Percentiles rank a stretch among this genome's conserved stretches.
These are phyloP conservation scores for Auanema sp. DNA, from an alignment of 2,888 invertebrate genomes.

Conservation along the genomic window DNA sequence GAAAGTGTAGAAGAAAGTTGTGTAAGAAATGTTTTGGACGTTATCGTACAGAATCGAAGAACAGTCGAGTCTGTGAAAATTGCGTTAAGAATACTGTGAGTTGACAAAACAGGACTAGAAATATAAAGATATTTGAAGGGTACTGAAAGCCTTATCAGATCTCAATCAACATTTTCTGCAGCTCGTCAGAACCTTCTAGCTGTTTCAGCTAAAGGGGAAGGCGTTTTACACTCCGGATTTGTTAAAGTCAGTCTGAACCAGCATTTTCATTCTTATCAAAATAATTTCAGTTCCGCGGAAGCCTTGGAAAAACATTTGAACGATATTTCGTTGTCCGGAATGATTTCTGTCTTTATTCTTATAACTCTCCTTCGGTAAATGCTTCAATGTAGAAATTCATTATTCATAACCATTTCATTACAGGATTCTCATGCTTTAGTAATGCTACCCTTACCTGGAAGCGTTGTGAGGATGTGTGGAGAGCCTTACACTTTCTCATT, in stretches of 20 bases:
- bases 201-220: constrained; percentile 28
- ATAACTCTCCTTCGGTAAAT: constrained; percentile 47
- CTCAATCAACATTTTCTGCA: constrained; percentile 27
- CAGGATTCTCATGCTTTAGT: constrained; percentile 56
- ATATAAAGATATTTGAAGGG: constrained; percentile 7
- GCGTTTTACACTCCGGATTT: constrained; percentile 34
- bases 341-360: constrained; percentile 63
- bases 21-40: constrained; percentile 62
- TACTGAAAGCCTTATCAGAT: constrained; percentile 29
- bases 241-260: constrained; percentile 25
- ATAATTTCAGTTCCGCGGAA: constrained; percentile 46
- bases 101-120: constrained; percentile 1
- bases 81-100: constrained; percentile 45
- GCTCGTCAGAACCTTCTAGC: constrained; percentile 32
- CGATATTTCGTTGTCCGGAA: constrained; percentile 58
- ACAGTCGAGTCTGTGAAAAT: constrained; percentile 41
- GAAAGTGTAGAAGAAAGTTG: constrained; percentile 48
- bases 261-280: background rate
- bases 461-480: constrained; percentile 47
- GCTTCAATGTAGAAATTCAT: background rate
- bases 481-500: constrained; percentile 54
- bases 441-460: constrained; percentile 62
- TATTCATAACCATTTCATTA: constrained; percentile 18
- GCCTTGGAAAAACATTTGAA: constrained; percentile 40
- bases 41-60: constrained; percentile 43